Base-by-base conservation (phyloP, 2,797 vertebrate genomes). In the Anas capensis region DNA sequence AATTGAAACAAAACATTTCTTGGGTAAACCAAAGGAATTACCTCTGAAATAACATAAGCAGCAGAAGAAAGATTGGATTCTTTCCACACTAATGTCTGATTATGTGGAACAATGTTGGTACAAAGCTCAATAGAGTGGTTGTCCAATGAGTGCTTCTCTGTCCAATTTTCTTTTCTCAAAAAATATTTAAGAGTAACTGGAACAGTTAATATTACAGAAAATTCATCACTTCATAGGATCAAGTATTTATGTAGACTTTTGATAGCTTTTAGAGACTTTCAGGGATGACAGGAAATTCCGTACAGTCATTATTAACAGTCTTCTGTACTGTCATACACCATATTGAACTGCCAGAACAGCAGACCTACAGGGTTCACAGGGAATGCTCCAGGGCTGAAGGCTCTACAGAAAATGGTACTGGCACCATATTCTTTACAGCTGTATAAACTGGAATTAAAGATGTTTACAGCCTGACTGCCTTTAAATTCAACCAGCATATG, bases 21-120 rank as follows among this genome's bases (percentile, higher is more conserved):
- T 95, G 78, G 53, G 88, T 97, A 97, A 97, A 97, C 97, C 96
- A 98, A 96, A 97, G 95, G 83, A 97, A 97, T 87, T 93, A 94
- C 92, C 81, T 94, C 72, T 92, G 87, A 96, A 97, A 95, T 93
- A 96, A 96, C 96, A 96, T 79, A 97, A 97, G 97, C 92, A 98
- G 78, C 54, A 72, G 12, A 95, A 91, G 62, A 96, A 97, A 96
- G 82, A 62, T 94, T 97, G 95, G 95, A 95, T 85, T 93, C n/a
- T 97, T 98, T 97, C 96, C 97, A 97, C 27, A 36, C 46, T 95
- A 36, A 51, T 72, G 81, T 96, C 95, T 97, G 96, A 97, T 95
- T 95, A 96, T 82, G 93, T 93, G 92, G 96, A 97, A 97, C 90
- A 93, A 88, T 88, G 94, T 96, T 42, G 40, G 40, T 16, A 42